Percentiles rank a stretch among this genome's conserved stretches.
phyloP scores from a whole-genome alignment of 2,113 vertebrate genomes.

The Chinchilla lanigera region DNA sequence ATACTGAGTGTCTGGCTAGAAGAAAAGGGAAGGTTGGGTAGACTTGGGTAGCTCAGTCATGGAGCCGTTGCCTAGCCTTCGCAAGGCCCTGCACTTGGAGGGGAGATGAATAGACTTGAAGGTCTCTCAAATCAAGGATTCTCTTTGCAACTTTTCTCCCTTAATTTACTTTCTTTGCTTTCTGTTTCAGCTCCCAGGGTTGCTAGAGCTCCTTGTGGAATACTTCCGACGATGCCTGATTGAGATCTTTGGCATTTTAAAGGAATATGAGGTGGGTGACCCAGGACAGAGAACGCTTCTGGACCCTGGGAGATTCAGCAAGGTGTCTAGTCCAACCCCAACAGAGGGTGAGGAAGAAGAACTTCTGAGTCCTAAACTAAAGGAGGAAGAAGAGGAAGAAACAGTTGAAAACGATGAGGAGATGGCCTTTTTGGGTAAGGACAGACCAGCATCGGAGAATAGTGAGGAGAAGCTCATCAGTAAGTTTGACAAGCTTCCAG shows the following conservation, averaged over 20 bases:
- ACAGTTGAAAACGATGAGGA: slow-evolving; percentile 90
- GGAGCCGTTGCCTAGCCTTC: not conserved
- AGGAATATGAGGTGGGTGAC: slow-evolving; percentile 98
- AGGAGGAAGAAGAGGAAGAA: slow-evolving; percentile 89
- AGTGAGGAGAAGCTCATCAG: slow-evolving; percentile 92
- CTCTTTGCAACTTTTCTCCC: slow-evolving; percentile 40
- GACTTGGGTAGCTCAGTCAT: not conserved
- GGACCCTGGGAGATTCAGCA: slow-evolving; percentile 91
- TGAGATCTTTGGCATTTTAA: slow-evolving; percentile 98
- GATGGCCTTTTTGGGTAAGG: slow-evolving; percentile 86
- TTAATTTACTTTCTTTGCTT: slow-evolving; percentile 62
- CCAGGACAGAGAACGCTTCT: slow-evolving; percentile 97
- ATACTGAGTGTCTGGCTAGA: not conserved
- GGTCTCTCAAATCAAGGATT: not conserved
- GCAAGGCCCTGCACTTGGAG: not conserved
- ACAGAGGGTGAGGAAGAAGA: slow-evolving; percentile 86
- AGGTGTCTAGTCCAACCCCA: slow-evolving; percentile 88
- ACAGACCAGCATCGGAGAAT: slow-evolving; percentile 85
- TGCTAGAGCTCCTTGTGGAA: slow-evolving; percentile 97
- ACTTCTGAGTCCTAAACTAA: slow-evolving; percentile 81
- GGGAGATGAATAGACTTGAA: not conserved
- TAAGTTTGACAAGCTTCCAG: slow-evolving; percentile 98
- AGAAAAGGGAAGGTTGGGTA: not conserved
- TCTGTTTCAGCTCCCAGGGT: slow-evolving; percentile 93
- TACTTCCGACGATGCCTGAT: slow-evolving; percentile 99